Evolutionary conservation across 2,888 invertebrate species (phyloP), one percentile per base, ranked within the genome.

Genomic region (Melitaea athalia): DNA sequence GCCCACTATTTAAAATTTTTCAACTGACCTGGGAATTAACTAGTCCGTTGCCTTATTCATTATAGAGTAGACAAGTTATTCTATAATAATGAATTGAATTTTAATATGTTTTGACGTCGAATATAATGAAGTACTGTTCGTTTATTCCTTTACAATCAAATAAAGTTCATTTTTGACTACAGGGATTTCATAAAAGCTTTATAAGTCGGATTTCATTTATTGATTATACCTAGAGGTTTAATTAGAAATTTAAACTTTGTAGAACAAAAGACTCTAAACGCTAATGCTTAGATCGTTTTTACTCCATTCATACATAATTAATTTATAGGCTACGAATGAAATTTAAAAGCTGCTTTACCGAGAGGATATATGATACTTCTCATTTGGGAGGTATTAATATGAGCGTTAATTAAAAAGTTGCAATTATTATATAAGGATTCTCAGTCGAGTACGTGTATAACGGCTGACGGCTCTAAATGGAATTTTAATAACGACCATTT

Each of bases 1-100:
- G 91, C 92, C 92, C 88, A 89, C 89, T 89, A 88, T 90, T 92
- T 92, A 91, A 91, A 82, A 89, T 89, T 89, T 91, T 89, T 70
- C 57, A 82, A 87, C 88, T 84, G 81, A 85, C 82, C 81, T 86
- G 86, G 83, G 88, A 88, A 88, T 87, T 83, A 86, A 87, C 84
- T 89, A 88, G 87, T 86, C 84, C 86, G 81, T 80, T 81, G 84
- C 82, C 85, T 88, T 88, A 86, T 88, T 87, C 88, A 87, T 89
- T 86, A 86, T 87, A 83, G 81, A 50, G 17, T 31, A 52, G 50
- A 10, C 42, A n/a, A 45, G 38, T 83, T 81, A 79, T 78, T 78
- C 80, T 85, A 85, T 63, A 65, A 68, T 64, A 38, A 59, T 43
- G 24, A 55, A 59, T 59, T 17, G 8, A 47, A 42, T n/a, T 57